Evolutionary conservation across 1,140 invertebrate species (phyloP), one percentile per base, ranked within the genome.

Genomic region (Cryptotermes secundus): DNA sequence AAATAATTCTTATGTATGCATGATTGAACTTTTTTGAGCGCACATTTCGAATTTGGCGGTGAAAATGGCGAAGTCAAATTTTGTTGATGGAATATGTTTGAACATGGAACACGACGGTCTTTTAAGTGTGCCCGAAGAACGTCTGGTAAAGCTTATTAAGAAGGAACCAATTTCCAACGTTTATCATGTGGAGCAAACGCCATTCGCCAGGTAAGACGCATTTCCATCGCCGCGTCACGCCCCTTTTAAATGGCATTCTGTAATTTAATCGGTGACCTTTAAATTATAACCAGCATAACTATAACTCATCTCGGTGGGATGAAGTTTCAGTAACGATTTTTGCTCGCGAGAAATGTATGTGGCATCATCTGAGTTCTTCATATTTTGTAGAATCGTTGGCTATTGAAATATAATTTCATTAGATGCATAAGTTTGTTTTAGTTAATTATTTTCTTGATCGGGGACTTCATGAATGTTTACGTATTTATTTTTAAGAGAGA

Each of bases 171-270:
- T 94, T 89, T 91, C 92, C 86, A 91, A 93, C 87, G 91, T 93
- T 85, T 94, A 94, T 89, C 91, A 93, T 88, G 92, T 94, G 87
- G 93, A 94, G 88, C 93, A 93, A 88, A 93, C 92, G 88, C 93
- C 93, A 86, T 93, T 94, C 91, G 93, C 93, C 91, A 93, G 93
- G 93, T 94, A 89, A 88, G 81, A 72, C 26, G 38, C 38, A 49
- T 22, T 49, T 49, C 38, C 14, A 1, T 22, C 22, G 45, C 22
- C 59, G 1, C 31, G 59, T 72, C 59, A 72, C 59, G 26, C 59
- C 59, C 59, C 59, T 72, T 72, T 31, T 72, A 72, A 31, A n/a
- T 31, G 26, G n/a, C 31, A 2, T 26, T 72, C 26, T 12, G 1
- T 6, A 72, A n/a, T 72, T 31, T 72, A 0, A 72, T 72, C 31